These are phyloP conservation scores for Silurus lanzhouensis DNA, from an alignment of 2,797 vertebrate genomes.

Conservation along the genomic window DNA sequence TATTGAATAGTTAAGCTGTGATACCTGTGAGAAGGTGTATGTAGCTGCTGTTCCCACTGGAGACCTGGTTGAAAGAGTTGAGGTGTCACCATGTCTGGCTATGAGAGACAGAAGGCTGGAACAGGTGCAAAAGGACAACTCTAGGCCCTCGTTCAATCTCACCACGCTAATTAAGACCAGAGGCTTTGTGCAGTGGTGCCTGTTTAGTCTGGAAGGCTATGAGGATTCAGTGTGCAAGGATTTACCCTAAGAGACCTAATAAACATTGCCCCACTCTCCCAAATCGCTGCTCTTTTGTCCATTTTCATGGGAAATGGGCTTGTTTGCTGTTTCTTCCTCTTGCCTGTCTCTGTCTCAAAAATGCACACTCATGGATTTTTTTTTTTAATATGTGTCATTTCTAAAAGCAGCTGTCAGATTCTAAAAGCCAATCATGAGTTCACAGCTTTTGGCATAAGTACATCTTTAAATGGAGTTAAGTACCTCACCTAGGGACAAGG, in stretches of 20 bases:
- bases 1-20: conserved; percentile 60
- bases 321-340: conserved; percentile 58
- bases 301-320: conserved; percentile 70
- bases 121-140: conserved; percentile 73
- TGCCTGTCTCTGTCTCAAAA: conserved; percentile 14
- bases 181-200: conserved; percentile 73
- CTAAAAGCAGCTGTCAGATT: conserved; percentile 24
- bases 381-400: conserved; percentile 43
- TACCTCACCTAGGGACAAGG: not conserved
- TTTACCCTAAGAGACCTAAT: conserved; percentile 67
- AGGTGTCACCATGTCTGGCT: conserved; percentile 40
- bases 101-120: conserved; percentile 51
- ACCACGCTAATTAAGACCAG: conserved; percentile 78
- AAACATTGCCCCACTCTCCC: conserved; percentile 65
- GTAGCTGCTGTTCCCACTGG: conserved; percentile 68
- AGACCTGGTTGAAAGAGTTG: conserved; percentile 53
- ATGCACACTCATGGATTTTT: conserved; percentile 22
- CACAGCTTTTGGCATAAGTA: conserved; percentile 21
- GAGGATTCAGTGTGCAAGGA: conserved; percentile 62
- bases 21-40: conserved; percentile 81
- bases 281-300: conserved; percentile 63
- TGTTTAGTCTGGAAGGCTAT: conserved; percentile 68
- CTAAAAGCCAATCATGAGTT: conserved; percentile 28
- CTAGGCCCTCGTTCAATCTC: conserved; percentile 70
- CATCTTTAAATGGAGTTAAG: conserved; percentile 23